A percentile compares a stretch with the other conserved stretches of the same genome.
These are phyloP conservation scores for Larimichthys crocea DNA, from an alignment of 2,113 vertebrate genomes.

Conservation along the genomic window DNA sequence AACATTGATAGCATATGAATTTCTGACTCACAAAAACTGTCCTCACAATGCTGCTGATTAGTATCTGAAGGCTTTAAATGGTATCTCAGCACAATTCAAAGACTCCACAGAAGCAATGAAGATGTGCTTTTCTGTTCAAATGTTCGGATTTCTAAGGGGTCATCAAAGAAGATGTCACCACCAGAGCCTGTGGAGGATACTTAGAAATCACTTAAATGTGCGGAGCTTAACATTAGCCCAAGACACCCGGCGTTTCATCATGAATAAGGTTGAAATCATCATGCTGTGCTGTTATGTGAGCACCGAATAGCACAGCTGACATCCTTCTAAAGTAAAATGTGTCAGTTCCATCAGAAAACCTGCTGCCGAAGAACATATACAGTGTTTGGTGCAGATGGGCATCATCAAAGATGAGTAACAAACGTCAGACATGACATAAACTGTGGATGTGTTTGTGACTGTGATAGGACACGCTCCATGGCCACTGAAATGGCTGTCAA, in stretches of 20 bases:
- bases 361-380: slow-evolving; percentile 11
- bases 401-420: slow-evolving; percentile 5
- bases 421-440: slow-evolving; percentile 13
- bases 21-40: not conserved
- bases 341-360: slow-evolving; percentile 5
- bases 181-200: slow-evolving; percentile 30
- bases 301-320: slow-evolving; percentile 42
- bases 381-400: slow-evolving; percentile 28
- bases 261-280: slow-evolving; percentile 47
- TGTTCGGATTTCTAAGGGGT: slow-evolving; percentile 14
- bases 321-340: slow-evolving; percentile 17
- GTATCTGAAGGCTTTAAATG: slow-evolving; percentile 35
- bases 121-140: slow-evolving; percentile 31
- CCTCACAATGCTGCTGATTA: slow-evolving; percentile 31
- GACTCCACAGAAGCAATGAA: slow-evolving; percentile 17
- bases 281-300: slow-evolving; percentile 27
- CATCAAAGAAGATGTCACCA: slow-evolving; percentile 41
- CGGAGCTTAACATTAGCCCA: slow-evolving; percentile 18
- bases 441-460: not conserved
- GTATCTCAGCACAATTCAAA: slow-evolving; percentile 32
- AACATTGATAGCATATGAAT: slow-evolving; percentile 1
- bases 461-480: not conserved
- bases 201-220: slow-evolving; percentile 45
- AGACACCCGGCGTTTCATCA: slow-evolving; percentile 15
- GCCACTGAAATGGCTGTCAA: slow-evolving; percentile 17